These are phyloP conservation scores for Syngnathoides biaculeatus DNA, from an alignment of 2,113 vertebrate genomes.

Conservation along the genomic window DNA sequence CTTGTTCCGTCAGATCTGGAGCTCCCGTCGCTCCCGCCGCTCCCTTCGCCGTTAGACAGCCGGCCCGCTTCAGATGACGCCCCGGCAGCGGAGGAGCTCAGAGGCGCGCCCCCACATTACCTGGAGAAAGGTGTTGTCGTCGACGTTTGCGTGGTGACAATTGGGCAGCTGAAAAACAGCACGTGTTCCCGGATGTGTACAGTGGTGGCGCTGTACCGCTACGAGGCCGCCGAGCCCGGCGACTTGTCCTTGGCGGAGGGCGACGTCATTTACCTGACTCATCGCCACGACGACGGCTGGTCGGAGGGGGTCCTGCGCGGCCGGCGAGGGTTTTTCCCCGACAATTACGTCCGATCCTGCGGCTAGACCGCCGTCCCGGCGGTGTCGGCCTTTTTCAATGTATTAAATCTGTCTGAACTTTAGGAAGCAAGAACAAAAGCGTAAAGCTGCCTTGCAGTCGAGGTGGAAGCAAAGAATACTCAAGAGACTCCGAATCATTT, in stretches of 20 bases:
- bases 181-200: slow-evolving; percentile 29
- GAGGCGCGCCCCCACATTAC: slow-evolving; percentile 38
- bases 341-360: slow-evolving; percentile 85
- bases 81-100: slow-evolving; percentile 60
- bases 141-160: too few species aligned
- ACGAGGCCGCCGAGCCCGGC: slow-evolving; percentile 82
- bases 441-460: too few species aligned
- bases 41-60: slow-evolving; percentile 47
- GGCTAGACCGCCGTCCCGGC: too few species aligned
- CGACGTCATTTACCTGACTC: slow-evolving; percentile 87
- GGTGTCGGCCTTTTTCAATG: neutral
- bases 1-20: slow-evolving; percentile 55
- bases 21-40: slow-evolving; percentile 50
- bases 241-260: slow-evolving; percentile 86
- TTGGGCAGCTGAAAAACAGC: too few species aligned
- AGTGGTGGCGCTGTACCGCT: slow-evolving; percentile 93
- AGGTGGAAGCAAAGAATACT: too few species aligned
- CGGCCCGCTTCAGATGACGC: slow-evolving; percentile 41
- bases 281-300: slow-evolving; percentile 88
- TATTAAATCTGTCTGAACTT: too few species aligned
- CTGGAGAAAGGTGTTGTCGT: slow-evolving; percentile 66
- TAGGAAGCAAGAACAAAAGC: too few species aligned
- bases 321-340: slow-evolving; percentile 85
- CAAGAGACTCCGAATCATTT: too few species aligned
- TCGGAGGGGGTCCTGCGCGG: slow-evolving; percentile 86